These are phyloP conservation scores for Sphenodon punctatus DNA, from an alignment of 2,797 vertebrate species.

Conservation along the genomic window DNA sequence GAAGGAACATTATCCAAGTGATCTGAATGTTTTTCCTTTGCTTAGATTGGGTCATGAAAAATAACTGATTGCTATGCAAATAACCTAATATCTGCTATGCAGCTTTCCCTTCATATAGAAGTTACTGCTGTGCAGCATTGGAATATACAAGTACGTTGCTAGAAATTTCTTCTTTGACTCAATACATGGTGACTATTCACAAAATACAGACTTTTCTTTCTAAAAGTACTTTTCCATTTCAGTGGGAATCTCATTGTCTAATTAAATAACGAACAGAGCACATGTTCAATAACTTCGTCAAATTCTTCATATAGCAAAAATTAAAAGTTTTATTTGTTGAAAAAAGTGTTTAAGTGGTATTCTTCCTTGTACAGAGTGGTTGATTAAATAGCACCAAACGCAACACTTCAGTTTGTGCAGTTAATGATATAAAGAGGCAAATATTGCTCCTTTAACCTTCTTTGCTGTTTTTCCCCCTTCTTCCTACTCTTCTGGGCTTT, in stretches of 20 bases:
- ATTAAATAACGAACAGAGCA: conserved; percentile 1
- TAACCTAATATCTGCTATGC: conserved; percentile 6
- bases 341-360: conserved; percentile 63
- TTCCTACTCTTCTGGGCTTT: conserved; percentile 88
- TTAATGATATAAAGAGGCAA: conserved; percentile 45
- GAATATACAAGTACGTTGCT: conserved; percentile 7
- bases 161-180: background rate
- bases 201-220: background rate
- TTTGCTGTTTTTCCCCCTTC: conserved; percentile 88
- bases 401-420: conserved; percentile 64
- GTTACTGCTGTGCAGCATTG: conserved; percentile 24
- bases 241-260: background rate
- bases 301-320: conserved; percentile 51
- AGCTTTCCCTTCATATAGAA: conserved; percentile 28
- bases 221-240: background rate
- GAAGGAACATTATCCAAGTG: background rate
- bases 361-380: conserved; percentile 65
- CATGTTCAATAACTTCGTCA: conserved; percentile 2
- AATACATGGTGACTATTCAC: background rate
- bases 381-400: conserved; percentile 76
- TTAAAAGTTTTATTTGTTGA: conserved; percentile 76
- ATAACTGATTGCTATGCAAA: conserved; percentile 57
- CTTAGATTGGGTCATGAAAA: conserved; percentile 23
- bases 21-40: conserved; percentile 17
- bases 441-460: conserved; percentile 79